Percentiles rank a stretch among this genome's conserved stretches.
phyloP scores from a whole-genome alignment of 2,888 invertebrate genomes.

The Falcaria lacertinaria region DNA sequence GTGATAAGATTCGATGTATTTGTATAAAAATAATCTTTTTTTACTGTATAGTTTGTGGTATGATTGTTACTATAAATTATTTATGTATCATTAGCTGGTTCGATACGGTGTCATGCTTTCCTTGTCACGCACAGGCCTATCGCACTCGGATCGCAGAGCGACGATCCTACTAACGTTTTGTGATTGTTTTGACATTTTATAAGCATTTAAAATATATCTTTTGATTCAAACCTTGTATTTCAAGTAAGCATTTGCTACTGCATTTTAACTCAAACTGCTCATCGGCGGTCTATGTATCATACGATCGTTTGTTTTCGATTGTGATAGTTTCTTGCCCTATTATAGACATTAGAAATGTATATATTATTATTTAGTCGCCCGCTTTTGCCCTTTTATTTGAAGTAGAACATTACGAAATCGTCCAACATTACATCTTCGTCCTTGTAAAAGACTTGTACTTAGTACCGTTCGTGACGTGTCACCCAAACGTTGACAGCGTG shows the following conservation, averaged over 20 bases:
- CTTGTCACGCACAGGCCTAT: constrained; percentile 39
- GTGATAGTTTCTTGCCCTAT: constrained; percentile 73
- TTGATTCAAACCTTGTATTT: neutral
- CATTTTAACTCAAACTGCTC: too few relatives aligned
- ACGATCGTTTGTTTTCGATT: constrained; percentile 50
- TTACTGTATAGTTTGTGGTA: constrained; percentile 67
- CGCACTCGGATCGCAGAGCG: constrained; percentile 29
- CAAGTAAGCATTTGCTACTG: constrained; percentile 18
- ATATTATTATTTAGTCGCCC: constrained; percentile 45
- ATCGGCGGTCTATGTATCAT: constrained; percentile 42
- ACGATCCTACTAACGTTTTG: neutral
- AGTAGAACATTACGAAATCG: constrained; percentile 60
- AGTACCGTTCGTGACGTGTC: constrained; percentile 59
- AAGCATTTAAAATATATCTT: neutral
- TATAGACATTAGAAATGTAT: constrained; percentile 30
- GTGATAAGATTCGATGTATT: constrained; percentile 52
- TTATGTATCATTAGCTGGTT: constrained; percentile 45
- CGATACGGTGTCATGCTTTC: constrained; percentile 16
- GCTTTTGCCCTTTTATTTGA: constrained; percentile 41
- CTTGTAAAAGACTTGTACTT: constrained; percentile 76
- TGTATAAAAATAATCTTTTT: constrained; percentile 46
- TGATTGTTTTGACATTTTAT: constrained; percentile 1
- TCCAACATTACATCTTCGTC: constrained; percentile 77
- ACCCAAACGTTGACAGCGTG: constrained; percentile 33
- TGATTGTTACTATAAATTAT: constrained; percentile 50